Evolutionary conservation across 2,797 vertebrate genomes (phyloP).

Genomic region (Limnodromus scolopaceus): DNA sequence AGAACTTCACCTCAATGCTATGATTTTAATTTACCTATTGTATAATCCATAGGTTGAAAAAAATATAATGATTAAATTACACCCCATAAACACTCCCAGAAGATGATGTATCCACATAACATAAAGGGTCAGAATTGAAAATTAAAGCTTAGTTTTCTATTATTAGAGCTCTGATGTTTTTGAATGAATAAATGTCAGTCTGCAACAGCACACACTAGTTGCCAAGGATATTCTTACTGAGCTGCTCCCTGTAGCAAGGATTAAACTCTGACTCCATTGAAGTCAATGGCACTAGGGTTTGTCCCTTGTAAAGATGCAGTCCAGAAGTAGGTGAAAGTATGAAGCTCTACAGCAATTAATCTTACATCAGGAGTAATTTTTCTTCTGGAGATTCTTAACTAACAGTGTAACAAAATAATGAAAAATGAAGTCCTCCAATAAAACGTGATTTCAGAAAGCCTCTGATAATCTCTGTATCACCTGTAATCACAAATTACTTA

Average conservation of each 20-base stretch:
- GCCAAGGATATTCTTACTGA: neutral
- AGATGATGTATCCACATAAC: neutral
- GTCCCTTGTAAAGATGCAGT: neutral
- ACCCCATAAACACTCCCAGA: neutral
- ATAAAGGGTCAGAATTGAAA: neutral
- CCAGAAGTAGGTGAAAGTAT: neutral
- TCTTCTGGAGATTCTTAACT: neutral
- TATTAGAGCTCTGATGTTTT: neutral
- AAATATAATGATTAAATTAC: neutral
- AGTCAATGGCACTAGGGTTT: neutral
- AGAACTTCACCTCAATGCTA: neutral
- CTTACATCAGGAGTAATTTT: neutral
- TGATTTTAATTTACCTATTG: neutral
- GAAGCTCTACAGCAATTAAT: neutral
- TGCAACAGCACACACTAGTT: neutral
- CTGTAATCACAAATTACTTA: neutral
- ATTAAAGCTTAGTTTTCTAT: neutral
- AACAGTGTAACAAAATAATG: neutral
- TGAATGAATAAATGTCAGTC: neutral
- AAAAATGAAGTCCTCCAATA: neutral
- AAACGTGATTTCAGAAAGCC: neutral
- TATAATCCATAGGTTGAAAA: neutral
- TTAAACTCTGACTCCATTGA: neutral
- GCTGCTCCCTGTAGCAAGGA: neutral
- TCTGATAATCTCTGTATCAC: neutral